Evolutionary conservation across 2,113 vertebrate species (phyloP), one percentile per base, ranked within the genome.

Genomic region (Channa maculata): DNA sequence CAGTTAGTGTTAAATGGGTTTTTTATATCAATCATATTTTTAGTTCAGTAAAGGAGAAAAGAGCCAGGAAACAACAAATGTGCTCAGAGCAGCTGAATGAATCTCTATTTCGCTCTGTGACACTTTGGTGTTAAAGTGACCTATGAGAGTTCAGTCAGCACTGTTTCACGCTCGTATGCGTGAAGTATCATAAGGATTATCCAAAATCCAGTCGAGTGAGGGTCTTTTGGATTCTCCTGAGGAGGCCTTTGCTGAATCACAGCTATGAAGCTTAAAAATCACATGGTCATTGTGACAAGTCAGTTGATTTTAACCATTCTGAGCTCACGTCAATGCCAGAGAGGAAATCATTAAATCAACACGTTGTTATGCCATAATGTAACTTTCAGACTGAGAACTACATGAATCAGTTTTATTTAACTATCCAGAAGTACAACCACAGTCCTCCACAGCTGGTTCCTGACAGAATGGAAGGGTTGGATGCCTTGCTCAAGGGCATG

Each of bases 181-280:
- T n/a, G n/a, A n/a, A n/a, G n/a, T n/a, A n/a, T n/a, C 39, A 36
- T 11, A 39, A 54, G 53, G 72, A 60, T 24, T 9, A 13, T 71
- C 62, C 66, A 63, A 39, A 64, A 41, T 24, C 24, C 24, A 24
- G 24, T 24, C 24, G 24, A 24, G 24, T 24, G 24, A 24, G 24
- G 24, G 24, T 24, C 24, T 57, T 73, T 69, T 66, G 45, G 68
- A 72, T 65, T 69, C 33, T 79, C 63, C 71, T 45, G 59, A 53
- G 10, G 65, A 75, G 71, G 78, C 78, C 78, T 84, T 87, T 5
- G 3, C 48, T 62, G 54, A 83, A 75, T 69, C 66, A 7, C 41
- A 68, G 49, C 55, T 24, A 12, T 67, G 70, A 75, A 54, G 60
- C 71, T 71, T 85, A 55, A 66, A 75, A 38, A 10, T 51, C 37